Base-by-base conservation (phyloP, 1,140 invertebrate genomes). In the Ruditapes philippinarum region DNA sequence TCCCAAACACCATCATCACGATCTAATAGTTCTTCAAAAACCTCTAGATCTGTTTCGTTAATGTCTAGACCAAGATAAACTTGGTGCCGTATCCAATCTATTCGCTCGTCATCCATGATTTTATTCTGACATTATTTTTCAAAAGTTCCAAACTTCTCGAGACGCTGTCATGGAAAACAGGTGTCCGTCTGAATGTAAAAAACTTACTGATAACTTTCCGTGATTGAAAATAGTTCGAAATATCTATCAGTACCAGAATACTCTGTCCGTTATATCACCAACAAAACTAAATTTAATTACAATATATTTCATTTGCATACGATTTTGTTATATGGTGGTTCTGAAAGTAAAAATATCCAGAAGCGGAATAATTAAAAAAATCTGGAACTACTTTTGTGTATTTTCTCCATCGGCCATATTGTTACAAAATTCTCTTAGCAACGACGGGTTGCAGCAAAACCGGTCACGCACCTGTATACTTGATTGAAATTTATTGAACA, bases 11-110 rank as follows among this genome's bases (percentile, higher is more conserved):
- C 95, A 86, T 96, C 95, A 90, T 96, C 94, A 60, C 95, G 82
- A 49, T 95, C 94, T 17, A 96, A 84, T 36, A 96, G 93, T 79
- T 96, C 95, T 68, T 96, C 95, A 90, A 96, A 96, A 65, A 96
- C 94, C 49, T 94, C 92, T 45, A 90, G 65, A 22, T 94, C 92
- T 19, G 36, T 38, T 54, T 94, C 93, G 68, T 90, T 88, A n/a
- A 96, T 94, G 57, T 95, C 93, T 25, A 96, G 89, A 33, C 93
- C 94, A 28, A 91, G 73, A 90, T 93, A 94, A 1, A 95, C 94
- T 84, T 94, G 92, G 74, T 96, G 92, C 76, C 94, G 89, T 28
- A 96, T 92, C 95, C 95, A 96, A 82, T 95, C 95, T 45, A 96
- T 94, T 78, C 95, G 89, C 36, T 94, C 93, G 92, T 96, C 96